A percentile compares a stretch with the other conserved stretches of the same genome.
Evolutionary conservation across 92 coral and sea anemone species (phyloP).

Genomic region (Palythoa heliodiscus): DNA sequence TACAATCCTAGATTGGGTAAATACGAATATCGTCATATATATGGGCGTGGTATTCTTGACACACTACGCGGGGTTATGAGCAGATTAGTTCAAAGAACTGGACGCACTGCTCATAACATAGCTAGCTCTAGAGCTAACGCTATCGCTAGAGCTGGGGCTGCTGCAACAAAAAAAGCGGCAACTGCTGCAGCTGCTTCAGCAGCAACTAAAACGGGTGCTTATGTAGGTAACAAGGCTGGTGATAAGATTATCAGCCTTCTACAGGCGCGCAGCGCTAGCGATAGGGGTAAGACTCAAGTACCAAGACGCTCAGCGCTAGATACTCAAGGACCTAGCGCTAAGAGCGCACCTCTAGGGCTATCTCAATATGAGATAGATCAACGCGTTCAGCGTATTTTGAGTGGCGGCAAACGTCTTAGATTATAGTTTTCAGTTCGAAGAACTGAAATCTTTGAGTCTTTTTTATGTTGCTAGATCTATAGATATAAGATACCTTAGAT

Average conservation of each 20-base stretch:
- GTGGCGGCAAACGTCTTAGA: not conserved
- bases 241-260: constrained; percentile 28
- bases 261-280: not conserved
- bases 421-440: too few species aligned
- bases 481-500: too few species aligned
- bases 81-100: too few species aligned
- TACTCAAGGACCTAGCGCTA: too few species aligned
- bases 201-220: not conserved
- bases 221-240: not conserved
- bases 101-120: too few species aligned
- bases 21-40: constrained; percentile 5
- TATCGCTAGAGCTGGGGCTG: not conserved
- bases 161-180: not conserved
- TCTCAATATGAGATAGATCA: not conserved
- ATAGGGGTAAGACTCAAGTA: too few species aligned
- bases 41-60: constrained; percentile 1
- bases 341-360: not conserved
- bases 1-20: not conserved
- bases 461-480: too few species aligned
- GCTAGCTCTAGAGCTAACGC: not conserved
- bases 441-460: too few species aligned
- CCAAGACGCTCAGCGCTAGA: too few species aligned
- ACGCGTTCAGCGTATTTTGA: not conserved
- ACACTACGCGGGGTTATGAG: not conserved
- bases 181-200: too few species aligned